Conservation (phyloP, 1,140 invertebrate species). For the Tetramorium parvispinum region DNA sequence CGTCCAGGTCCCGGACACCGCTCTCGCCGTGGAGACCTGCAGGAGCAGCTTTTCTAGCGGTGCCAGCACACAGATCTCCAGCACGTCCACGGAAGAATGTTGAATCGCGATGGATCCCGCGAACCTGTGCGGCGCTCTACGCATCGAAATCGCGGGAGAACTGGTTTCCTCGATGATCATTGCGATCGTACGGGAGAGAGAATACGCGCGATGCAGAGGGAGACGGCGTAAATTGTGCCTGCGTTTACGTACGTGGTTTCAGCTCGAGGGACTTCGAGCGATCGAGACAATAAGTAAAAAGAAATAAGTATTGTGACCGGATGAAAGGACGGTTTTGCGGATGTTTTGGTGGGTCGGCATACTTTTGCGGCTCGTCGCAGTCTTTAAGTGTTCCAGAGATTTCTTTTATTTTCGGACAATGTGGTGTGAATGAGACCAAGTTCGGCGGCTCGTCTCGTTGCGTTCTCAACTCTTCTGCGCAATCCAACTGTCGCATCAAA, state of each 20-base stretch:
- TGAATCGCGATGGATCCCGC: constrained; percentile 64
- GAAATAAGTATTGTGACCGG: constrained; percentile 10
- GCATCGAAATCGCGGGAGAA: constrained; percentile 17
- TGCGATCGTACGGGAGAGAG: not conserved
- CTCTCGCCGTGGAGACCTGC: constrained; percentile 84
- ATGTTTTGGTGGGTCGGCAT: not conserved
- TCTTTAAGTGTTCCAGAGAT: not conserved
- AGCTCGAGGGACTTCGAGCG: not conserved
- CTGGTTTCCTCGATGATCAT: not conserved
- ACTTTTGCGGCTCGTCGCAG: not conserved
- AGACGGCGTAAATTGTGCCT: not conserved
- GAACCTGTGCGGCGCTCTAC: not conserved
- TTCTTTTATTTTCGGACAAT: constrained; percentile 20
- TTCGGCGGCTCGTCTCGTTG: not conserved
- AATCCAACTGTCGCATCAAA: constrained; percentile 2
- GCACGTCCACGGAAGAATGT: constrained; percentile 84
- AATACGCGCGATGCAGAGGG: not conserved
- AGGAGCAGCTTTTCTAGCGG: constrained; percentile 86
- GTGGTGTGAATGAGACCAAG: not conserved
- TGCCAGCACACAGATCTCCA: constrained; percentile 86
- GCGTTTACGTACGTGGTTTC: not conserved
- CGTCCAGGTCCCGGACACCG: constrained; percentile 84
- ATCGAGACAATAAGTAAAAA: constrained; percentile 18
- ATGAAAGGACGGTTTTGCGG: not conserved
- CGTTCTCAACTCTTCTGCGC: not conserved